Base-by-base conservation (phyloP, 2,797 vertebrate species). In the Chanos chanos region DNA sequence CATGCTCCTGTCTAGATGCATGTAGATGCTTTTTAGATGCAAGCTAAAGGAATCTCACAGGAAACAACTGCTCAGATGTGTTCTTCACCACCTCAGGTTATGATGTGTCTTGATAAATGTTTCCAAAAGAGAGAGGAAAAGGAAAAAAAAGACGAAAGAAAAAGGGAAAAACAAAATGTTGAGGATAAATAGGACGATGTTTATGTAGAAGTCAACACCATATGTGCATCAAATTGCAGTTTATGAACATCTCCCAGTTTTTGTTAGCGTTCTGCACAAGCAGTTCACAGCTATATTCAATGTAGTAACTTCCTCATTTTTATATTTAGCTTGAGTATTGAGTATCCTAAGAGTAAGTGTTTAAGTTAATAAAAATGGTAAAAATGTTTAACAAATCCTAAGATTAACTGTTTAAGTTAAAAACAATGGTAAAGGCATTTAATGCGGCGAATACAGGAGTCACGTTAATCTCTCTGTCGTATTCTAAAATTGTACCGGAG, bases 1-100 rank as follows among this genome's bases (percentile, higher is more conserved):
- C 41, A 30, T 34, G 43, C 57, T 21, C 36, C 37, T 66, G 53
- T 58, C 45, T n/a, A 39, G 25, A 3, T 8, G 24, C 33, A 24
- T 22, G 39, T 24, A 30, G 37, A 36, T 28, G 50, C 54, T 61
- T 39, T 37, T 22, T 13, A 37, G 62, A 47, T 18, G 18, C 21
- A 61, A n/a, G 49, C 56, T 36, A 53, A 37, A 27, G 50, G 51
- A 40, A 53, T 28, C 55, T 45, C 55, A 45, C 15, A 39, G 55
- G 48, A 64, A 63, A 45, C 30, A 34, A 43, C 64, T 33, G 50
- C 34, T 54, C 41, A 67, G 44, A 61, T 68, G 22, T 22, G n/a
- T n/a, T n/a, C n/a, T n/a, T n/a, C n/a, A n/a, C n/a, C n/a, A n/a
- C n/a, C 30, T 63, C 10, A 18, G 50, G 34, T 18, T 18, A 58